Percentiles rank a stretch among this genome's conserved stretches.
Evolutionary conservation across 1,140 invertebrate species (phyloP).

Genomic region (Steinernema feltiae): DNA sequence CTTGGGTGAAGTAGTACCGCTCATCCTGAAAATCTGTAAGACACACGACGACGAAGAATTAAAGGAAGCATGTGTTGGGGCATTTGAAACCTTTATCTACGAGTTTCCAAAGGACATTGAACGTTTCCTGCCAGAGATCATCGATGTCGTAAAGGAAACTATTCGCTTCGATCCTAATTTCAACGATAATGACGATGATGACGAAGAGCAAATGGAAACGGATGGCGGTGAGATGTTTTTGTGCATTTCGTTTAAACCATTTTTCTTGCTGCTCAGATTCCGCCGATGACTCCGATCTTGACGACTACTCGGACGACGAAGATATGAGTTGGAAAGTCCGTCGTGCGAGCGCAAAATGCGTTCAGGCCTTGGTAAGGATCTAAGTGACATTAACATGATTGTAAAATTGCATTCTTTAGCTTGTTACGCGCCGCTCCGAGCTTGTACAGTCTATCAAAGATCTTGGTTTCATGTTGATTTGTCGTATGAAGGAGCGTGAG

Average conservation of each 20-base stretch:
- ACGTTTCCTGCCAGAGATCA: conserved; percentile 36
- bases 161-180: conserved; percentile 53
- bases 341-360: conserved; percentile 87
- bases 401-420: conserved; percentile 5
- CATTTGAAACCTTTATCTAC: conserved; percentile 24
- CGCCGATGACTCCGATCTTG: conserved; percentile 39
- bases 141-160: conserved; percentile 39
- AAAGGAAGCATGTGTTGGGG: conserved; percentile 44
- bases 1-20: conserved; percentile 22
- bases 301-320: conserved; percentile 71
- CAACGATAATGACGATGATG: conserved; percentile 46
- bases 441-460: conserved; percentile 81
- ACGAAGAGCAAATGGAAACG: conserved; percentile 47
- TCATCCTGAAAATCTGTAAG: conserved; percentile 12
- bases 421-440: conserved; percentile 63
- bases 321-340: conserved; percentile 98
- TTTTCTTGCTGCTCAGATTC: conserved; percentile 61
- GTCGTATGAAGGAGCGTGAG: conserved; percentile 84
- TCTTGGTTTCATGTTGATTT: conserved; percentile 81
- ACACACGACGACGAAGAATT: conserved; percentile 51
- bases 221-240: conserved; percentile 19
- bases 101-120: conserved; percentile 19
- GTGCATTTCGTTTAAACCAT: conserved; percentile 27
- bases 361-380: conserved; percentile 78
- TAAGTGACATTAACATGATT: conserved; percentile 12